phyloP scores from a whole-genome alignment of 64 coral and sea anemone genomes.

The Stylophora pistillata region DNA sequence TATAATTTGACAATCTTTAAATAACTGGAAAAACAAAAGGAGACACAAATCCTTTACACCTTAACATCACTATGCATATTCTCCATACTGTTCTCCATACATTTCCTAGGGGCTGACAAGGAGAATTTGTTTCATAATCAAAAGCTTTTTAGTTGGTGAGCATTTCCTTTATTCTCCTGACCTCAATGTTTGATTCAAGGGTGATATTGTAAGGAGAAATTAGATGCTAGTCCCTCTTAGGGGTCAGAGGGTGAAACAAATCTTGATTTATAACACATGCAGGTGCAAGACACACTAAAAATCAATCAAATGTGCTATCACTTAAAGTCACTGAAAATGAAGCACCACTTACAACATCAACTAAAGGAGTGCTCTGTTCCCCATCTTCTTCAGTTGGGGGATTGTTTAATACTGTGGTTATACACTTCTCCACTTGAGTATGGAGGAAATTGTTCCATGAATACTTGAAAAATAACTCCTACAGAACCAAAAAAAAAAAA shows the following conservation, averaged over 20 bases:
- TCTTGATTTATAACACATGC: neutral
- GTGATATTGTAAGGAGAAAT: no score
- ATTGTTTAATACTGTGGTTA: constrained; percentile 87
- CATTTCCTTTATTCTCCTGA: no score
- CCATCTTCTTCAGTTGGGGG: constrained; percentile 95
- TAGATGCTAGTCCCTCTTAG: no score
- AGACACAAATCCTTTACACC: no score
- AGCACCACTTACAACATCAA: constrained; percentile 77
- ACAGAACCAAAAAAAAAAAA: constrained; percentile 19
- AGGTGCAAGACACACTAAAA: neutral
- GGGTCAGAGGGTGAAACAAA: neutral
- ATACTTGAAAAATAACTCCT: constrained; percentile 99
- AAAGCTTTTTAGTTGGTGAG: no score
- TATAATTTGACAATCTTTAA: constrained; percentile 88
- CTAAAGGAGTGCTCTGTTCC: constrained; percentile 71
- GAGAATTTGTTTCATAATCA: no score
- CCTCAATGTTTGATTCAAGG: no score
- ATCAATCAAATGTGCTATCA: neutral
- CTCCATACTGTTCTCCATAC: no score
- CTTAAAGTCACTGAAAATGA: neutral
- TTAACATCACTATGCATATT: no score
- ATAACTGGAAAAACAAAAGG: constrained; percentile 61
- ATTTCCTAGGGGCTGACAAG: no score
- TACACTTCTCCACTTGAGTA: constrained; percentile 96
- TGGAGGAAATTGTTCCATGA: constrained; percentile 99